A percentile compares a stretch with the other conserved stretches of the same genome.
These are phyloP conservation scores for Tachysurus vachellii DNA, from an alignment of 2,113 vertebrate species.

Conservation along the genomic window DNA sequence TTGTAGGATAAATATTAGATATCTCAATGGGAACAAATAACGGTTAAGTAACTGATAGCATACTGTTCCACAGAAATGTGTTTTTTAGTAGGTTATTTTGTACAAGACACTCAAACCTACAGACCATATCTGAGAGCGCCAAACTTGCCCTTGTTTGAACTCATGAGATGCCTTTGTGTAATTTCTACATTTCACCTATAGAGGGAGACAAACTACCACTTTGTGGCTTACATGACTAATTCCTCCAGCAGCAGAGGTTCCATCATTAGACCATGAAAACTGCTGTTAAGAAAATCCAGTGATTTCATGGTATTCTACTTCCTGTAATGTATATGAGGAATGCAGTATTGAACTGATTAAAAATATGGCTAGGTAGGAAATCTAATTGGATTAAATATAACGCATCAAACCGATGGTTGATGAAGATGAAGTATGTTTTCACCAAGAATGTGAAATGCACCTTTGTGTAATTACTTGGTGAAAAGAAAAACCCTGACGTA, in stretches of 20 bases:
- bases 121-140: neutral
- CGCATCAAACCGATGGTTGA: neutral
- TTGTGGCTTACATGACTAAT: neutral
- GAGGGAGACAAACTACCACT: slow-evolving; percentile 26
- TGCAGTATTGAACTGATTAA: neutral
- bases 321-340: neutral
- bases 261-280: neutral
- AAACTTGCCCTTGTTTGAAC: neutral
- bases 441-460: neutral
- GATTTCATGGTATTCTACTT: neutral
- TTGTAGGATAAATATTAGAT: neutral
- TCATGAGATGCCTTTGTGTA: neutral
- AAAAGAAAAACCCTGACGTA: neutral
- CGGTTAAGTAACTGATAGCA: neutral
- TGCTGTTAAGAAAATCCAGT: neutral
- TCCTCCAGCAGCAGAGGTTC: neutral
- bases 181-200: slow-evolving; percentile 25
- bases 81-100: neutral
- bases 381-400: neutral
- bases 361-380: neutral
- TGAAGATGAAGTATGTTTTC: neutral
- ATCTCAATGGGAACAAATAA: neutral
- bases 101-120: neutral
- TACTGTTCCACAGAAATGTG: neutral
- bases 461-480: neutral